phyloP scores from a whole-genome alignment of 2,113 vertebrate genomes.

The Anser brachyrhynchus region DNA sequence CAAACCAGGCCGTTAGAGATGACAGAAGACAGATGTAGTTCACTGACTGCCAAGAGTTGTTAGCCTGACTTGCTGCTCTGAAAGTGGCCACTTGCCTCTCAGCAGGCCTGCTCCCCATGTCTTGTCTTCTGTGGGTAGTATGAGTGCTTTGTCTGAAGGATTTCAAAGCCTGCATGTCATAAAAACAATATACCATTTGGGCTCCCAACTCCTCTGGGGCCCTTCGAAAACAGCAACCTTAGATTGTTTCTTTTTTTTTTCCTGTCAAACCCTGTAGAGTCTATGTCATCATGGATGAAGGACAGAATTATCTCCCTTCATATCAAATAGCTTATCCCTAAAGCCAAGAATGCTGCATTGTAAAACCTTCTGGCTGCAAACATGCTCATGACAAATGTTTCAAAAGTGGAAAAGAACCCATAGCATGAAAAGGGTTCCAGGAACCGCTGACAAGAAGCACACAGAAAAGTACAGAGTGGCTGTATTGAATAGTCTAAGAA shows the following conservation, averaged over 20 bases:
- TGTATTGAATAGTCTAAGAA: not conserved
- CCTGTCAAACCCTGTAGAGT: not conserved
- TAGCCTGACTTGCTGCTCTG: not conserved
- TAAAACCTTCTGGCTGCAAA: not conserved
- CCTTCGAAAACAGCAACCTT: not conserved
- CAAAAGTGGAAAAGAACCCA: not conserved
- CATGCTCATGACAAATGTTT: not conserved
- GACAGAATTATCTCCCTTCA: not conserved
- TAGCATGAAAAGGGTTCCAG: not conserved
- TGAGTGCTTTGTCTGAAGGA: not conserved
- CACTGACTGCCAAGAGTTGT: not conserved
- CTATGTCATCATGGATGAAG: not conserved
- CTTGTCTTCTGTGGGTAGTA: not conserved
- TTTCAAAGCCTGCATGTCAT: not conserved
- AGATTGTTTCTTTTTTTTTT: not conserved
- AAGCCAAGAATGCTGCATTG: not conserved
- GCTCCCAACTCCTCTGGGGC: not conserved
- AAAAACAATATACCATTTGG: not conserved
- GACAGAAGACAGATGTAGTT: not conserved
- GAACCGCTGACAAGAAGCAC: not conserved
- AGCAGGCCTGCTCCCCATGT: not conserved
- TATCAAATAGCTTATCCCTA: not conserved
- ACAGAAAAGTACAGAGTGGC: not conserved
- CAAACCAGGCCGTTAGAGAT: not conserved
- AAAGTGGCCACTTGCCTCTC: not conserved